Conservation (phyloP, 1,140 invertebrate species). For the Drosophila arizonae region DNA sequence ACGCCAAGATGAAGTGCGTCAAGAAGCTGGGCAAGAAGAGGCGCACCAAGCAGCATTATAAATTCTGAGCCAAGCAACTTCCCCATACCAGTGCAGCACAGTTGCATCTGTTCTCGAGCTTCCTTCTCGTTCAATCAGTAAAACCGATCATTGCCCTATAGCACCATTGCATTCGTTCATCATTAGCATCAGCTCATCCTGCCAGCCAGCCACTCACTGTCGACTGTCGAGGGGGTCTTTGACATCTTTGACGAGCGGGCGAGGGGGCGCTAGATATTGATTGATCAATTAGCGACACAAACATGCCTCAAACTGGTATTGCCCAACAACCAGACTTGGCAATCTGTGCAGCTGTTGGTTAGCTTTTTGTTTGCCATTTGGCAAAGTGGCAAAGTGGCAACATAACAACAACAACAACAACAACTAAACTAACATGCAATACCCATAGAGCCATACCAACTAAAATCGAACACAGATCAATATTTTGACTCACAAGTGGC, state of each 20-base stretch:
- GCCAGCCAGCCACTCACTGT: too few relatives aligned
- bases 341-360: slow-evolving; percentile 2
- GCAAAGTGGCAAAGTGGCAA: background rate
- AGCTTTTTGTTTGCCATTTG: slow-evolving; percentile 10
- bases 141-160: slow-evolving; percentile 2
- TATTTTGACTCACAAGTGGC: slow-evolving; percentile 3
- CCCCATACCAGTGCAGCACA: background rate
- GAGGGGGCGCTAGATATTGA: slow-evolving; percentile 18
- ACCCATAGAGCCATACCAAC: slow-evolving; percentile 2
- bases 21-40: slow-evolving; percentile 17
- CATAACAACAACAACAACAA: background rate
- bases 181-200: background rate
- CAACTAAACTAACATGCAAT: background rate
- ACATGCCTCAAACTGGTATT: slow-evolving; percentile 52
- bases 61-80: background rate
- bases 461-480: background rate
- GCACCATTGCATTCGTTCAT: background rate
- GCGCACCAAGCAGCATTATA: slow-evolving; percentile 8
- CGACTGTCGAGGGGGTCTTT: background rate
- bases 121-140: slow-evolving; percentile 1
- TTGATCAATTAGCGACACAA: slow-evolving; percentile 64
- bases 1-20: slow-evolving; percentile 11
- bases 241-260: background rate
- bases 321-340: slow-evolving; percentile 35
- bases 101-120: background rate